Conservation (phyloP, 2,888 invertebrate species). For the Abscondita cerata region DNA sequence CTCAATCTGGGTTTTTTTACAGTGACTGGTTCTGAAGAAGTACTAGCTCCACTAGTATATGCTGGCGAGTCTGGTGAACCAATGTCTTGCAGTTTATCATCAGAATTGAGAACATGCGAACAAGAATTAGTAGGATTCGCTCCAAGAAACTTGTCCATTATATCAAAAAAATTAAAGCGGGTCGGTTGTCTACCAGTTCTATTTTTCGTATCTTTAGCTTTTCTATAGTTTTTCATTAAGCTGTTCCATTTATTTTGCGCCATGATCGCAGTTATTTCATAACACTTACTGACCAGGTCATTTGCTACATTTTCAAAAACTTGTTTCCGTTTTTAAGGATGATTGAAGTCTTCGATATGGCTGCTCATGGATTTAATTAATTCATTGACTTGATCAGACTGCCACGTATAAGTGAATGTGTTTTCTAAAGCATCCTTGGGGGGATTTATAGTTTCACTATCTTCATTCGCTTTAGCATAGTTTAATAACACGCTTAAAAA, state of each 20-base stretch:
- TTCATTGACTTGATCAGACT: conserved; percentile 5
- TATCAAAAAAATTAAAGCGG: conserved; percentile 18
- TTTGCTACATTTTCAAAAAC: conserved; percentile 20
- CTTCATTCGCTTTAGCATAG: too few relatives aligned
- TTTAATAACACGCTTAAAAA: too few relatives aligned
- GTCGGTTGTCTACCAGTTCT: conserved; percentile 13
- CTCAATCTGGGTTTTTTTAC: neutral
- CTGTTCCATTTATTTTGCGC: conserved; percentile 19
- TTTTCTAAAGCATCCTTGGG: too few relatives aligned
- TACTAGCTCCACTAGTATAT: neutral
- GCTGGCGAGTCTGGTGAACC: neutral
- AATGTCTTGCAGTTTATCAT: too few relatives aligned
- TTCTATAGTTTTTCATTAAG: conserved; percentile 18
- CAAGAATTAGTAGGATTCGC: conserved; percentile 1
- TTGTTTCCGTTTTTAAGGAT: conserved; percentile 17
- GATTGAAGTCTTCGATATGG: conserved; percentile 15
- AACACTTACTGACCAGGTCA: conserved; percentile 12
- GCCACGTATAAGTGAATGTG: conserved; percentile 9
- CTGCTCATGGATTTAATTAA: conserved; percentile 5
- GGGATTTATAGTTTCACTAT: too few relatives aligned
- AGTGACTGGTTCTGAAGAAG: neutral
- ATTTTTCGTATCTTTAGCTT: conserved; percentile 12
- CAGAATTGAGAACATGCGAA: conserved; percentile 2
- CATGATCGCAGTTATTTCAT: conserved; percentile 8
- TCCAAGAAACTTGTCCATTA: conserved; percentile 15